Conservation (phyloP, 2,797 vertebrate species). For the Sebastes nivosus region DNA sequence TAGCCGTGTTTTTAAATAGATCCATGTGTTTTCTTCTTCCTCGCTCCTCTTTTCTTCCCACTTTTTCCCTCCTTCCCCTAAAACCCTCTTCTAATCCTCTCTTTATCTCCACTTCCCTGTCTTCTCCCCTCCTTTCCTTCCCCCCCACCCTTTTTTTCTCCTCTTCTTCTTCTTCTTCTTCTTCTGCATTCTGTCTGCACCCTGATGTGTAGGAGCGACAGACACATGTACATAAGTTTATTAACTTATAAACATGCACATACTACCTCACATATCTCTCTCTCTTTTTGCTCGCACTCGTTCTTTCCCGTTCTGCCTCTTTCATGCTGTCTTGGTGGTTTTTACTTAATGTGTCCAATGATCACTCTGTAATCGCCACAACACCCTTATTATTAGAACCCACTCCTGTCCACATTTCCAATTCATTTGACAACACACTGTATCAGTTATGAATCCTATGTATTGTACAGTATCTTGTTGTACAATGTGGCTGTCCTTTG, state of each 20-base stretch:
- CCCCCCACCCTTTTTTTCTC: conserved; percentile 36
- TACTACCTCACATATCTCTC: conserved; percentile 78
- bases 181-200: conserved; percentile 80
- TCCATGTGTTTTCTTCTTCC: conserved; percentile 82
- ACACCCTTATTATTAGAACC: conserved; percentile 64
- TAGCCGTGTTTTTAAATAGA: conserved; percentile 82
- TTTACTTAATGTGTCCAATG: conserved; percentile 76
- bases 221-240: conserved; percentile 84
- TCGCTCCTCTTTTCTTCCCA: conserved; percentile 71
- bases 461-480: conserved; percentile 81
- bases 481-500: conserved; percentile 83
- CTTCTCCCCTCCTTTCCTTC: conserved; percentile 52
- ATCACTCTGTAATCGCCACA: conserved; percentile 78
- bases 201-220: conserved; percentile 82
- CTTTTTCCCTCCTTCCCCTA: conserved; percentile 56
- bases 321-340: conserved; percentile 81
- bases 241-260: conserved; percentile 83
- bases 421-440: conserved; percentile 78
- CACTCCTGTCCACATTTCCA: conserved; percentile 76
- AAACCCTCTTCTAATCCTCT: conserved; percentile 71
- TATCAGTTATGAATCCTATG: conserved; percentile 79
- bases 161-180: conserved; percentile 35
- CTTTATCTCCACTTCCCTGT: conserved; percentile 70
- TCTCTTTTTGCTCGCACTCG: conserved; percentile 75
- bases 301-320: conserved; percentile 74